Conservation (phyloP, 2,113 vertebrate genomes). For the Archocentrus centrarchus region DNA sequence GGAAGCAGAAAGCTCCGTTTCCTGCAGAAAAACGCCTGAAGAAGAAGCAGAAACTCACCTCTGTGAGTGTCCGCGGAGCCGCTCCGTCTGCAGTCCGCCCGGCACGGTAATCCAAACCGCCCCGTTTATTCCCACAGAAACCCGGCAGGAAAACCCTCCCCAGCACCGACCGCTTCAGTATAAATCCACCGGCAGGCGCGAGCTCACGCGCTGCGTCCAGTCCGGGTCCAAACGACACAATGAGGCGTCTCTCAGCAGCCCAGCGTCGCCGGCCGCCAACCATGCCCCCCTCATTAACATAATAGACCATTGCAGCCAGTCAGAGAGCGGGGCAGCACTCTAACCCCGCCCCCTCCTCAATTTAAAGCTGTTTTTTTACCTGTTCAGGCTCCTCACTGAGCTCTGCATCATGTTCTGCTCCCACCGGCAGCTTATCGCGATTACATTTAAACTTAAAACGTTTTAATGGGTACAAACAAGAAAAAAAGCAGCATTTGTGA, state of each 20-base stretch:
- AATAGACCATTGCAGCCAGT: conserved; percentile 35
- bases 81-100: neutral
- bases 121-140: conserved; percentile 16
- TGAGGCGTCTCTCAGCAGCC: conserved; percentile 25
- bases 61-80: neutral
- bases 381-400: too few species aligned
- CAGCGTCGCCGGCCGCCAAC: neutral
- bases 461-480: too few species aligned
- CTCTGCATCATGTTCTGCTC: too few species aligned
- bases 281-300: conserved; percentile 59
- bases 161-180: neutral
- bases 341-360: neutral
- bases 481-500: too few species aligned
- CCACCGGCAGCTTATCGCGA: too few species aligned
- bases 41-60: conserved; percentile 51
- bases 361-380: conserved; percentile 10
- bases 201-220: neutral
- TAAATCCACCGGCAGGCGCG: conserved; percentile 37
- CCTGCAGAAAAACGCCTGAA: neutral
- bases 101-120: conserved; percentile 39
- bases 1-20: neutral
- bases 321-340: neutral
- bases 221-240: conserved; percentile 49
- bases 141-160: conserved; percentile 10
- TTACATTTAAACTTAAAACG: too few species aligned